Conservation (phyloP, 1,140 invertebrate species). For the Micrasema longulum region DNA sequence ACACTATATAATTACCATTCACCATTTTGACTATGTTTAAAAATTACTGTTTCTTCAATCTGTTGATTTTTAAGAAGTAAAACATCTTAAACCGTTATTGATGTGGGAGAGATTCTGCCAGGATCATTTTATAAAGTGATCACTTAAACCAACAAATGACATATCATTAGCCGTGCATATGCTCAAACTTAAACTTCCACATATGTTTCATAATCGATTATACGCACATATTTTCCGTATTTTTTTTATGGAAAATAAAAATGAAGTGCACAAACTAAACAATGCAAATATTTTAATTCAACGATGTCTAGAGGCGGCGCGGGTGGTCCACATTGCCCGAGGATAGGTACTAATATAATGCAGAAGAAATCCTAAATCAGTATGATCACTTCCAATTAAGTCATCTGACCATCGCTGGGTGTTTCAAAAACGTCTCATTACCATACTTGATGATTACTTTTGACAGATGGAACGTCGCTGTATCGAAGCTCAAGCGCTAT, state of each 20-base stretch:
- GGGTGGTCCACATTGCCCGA: constrained; percentile 22
- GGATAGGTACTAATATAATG: constrained; percentile 14
- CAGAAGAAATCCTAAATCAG: constrained; percentile 38
- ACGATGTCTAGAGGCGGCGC: constrained; percentile 1
- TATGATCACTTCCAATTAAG: constrained; percentile 44
- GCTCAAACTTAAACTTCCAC: too few species aligned
- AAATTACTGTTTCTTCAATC: too few species aligned
- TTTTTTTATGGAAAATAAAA: background rate
- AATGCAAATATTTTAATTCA: constrained; percentile 7
- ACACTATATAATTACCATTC: too few species aligned
- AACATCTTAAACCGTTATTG: too few species aligned
- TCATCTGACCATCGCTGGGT: constrained; percentile 32
- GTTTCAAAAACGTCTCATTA: constrained; percentile 38
- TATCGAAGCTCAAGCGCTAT: background rate
- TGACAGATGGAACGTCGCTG: constrained; percentile 17
- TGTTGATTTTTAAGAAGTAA: too few species aligned
- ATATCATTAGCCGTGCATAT: too few species aligned
- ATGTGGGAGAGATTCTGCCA: too few species aligned
- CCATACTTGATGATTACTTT: constrained; percentile 25
- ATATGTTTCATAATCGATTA: too few species aligned
- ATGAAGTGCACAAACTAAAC: background rate
- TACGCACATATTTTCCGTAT: too few species aligned
- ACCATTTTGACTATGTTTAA: too few species aligned
- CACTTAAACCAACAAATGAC: too few species aligned
- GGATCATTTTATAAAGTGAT: too few species aligned